These are phyloP conservation scores for Notiomystis cincta DNA, from an alignment of 2,113 vertebrate genomes.

Conservation along the genomic window DNA sequence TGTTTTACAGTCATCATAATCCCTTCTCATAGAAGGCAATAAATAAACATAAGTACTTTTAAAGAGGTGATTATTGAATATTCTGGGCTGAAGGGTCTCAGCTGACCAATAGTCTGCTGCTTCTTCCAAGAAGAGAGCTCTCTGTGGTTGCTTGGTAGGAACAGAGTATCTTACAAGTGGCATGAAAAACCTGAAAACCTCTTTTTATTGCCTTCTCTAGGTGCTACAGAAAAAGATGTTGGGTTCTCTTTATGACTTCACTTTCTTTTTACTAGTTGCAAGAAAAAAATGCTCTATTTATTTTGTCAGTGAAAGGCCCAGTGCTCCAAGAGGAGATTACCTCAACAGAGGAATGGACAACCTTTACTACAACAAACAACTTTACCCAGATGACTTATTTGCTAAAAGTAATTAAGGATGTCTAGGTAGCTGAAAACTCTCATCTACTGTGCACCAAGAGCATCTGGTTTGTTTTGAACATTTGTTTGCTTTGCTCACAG, in stretches of 20 bases:
- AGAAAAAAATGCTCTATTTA: not conserved
- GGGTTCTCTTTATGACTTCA: not conserved
- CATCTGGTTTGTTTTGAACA: not conserved
- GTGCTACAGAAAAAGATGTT: not conserved
- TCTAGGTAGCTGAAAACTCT: not conserved
- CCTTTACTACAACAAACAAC: not conserved
- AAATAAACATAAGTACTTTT: not conserved
- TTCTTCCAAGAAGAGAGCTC: not conserved
- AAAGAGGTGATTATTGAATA: not conserved
- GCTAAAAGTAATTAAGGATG: not conserved
- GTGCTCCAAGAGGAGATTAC: not conserved
- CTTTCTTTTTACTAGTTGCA: not conserved
- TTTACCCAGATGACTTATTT: not conserved
- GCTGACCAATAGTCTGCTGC: not conserved
- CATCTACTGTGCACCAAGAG: not conserved
- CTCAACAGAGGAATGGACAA: not conserved
- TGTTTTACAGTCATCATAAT: not conserved
- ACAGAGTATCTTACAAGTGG: not conserved
- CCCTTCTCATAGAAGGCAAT: not conserved
- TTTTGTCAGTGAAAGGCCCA: not conserved
- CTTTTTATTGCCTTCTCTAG: not conserved
- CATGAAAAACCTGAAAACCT: not conserved
- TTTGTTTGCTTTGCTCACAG: conserved; percentile 19
- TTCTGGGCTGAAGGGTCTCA: not conserved
- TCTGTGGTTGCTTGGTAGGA: not conserved